Evolutionary conservation across 2,888 invertebrate species (phyloP).

Genomic region (Melinaea marsaeus): DNA sequence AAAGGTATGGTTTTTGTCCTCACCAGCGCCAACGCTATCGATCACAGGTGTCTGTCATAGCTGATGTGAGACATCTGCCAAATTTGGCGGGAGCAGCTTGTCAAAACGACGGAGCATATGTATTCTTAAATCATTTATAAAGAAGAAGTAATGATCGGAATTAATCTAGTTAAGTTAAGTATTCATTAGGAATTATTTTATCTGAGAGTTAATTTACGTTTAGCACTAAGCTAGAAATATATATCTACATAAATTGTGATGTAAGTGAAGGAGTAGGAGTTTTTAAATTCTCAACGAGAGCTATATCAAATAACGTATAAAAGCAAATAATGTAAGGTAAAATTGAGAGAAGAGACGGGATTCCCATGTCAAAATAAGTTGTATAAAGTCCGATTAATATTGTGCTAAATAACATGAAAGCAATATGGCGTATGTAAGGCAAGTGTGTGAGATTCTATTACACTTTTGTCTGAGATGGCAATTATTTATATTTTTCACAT

Average conservation of each 20-base stretch:
- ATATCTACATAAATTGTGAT: too few species aligned
- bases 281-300: too few species aligned
- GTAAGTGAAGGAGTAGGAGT: too few species aligned
- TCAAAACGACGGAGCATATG: constrained; percentile 10
- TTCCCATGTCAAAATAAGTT: too few species aligned
- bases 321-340: too few species aligned
- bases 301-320: too few species aligned
- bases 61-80: constrained; percentile 37
- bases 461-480: constrained; percentile 3
- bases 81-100: constrained; percentile 39
- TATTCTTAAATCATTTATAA: neutral
- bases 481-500: constrained; percentile 17
- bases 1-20: constrained; percentile 29
- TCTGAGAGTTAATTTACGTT: too few species aligned
- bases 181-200: too few species aligned
- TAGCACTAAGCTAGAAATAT: too few species aligned
- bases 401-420: neutral
- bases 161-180: neutral
- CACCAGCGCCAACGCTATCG: constrained; percentile 43
- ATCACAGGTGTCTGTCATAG: constrained; percentile 46
- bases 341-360: too few species aligned
- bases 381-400: neutral
- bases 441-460: neutral
- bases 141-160: constrained; percentile 11
- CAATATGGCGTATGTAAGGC: neutral